phyloP scores from a whole-genome alignment of 1,140 invertebrate genomes.

The Heliconius eleuchia region DNA sequence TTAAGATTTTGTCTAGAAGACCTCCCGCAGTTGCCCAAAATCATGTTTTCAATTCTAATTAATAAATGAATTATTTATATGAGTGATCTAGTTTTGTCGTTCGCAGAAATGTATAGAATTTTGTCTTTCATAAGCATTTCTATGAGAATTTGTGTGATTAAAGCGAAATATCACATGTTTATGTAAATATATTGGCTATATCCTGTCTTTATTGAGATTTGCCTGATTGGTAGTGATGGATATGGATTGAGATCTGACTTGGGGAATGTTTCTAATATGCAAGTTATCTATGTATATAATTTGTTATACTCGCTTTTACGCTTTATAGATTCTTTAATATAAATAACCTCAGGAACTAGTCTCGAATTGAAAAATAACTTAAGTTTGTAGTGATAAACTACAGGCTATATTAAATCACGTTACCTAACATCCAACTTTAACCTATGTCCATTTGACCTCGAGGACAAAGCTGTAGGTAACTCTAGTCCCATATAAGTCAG shows the following conservation, averaged over 20 bases:
- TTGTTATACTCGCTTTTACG: no score
- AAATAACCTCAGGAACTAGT: no score
- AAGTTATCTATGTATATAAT: no score
- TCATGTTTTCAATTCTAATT: conserved; percentile 30
- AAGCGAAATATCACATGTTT: not conserved
- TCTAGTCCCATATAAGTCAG: no score
- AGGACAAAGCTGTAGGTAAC: no score
- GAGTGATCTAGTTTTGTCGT: conserved; percentile 24
- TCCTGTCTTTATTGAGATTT: not conserved
- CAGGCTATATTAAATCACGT: no score
- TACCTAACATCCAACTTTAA: no score
- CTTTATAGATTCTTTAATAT: no score
- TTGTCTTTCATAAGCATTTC: not conserved
- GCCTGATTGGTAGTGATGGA: not conserved
- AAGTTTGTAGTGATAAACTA: no score
- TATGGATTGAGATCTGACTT: not conserved
- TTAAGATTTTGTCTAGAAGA: conserved; percentile 21
- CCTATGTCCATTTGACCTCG: no score
- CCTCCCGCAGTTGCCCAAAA: conserved; percentile 31
- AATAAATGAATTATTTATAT: conserved; percentile 42
- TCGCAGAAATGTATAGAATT: not conserved
- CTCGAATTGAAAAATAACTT: no score
- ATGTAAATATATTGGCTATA: not conserved
- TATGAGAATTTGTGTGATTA: not conserved
- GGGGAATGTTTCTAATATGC: not conserved